Evolutionary conservation across 2,113 vertebrate genomes (phyloP), one percentile per base, ranked within the genome.

Genomic region (Diadophis punctatus): DNA sequence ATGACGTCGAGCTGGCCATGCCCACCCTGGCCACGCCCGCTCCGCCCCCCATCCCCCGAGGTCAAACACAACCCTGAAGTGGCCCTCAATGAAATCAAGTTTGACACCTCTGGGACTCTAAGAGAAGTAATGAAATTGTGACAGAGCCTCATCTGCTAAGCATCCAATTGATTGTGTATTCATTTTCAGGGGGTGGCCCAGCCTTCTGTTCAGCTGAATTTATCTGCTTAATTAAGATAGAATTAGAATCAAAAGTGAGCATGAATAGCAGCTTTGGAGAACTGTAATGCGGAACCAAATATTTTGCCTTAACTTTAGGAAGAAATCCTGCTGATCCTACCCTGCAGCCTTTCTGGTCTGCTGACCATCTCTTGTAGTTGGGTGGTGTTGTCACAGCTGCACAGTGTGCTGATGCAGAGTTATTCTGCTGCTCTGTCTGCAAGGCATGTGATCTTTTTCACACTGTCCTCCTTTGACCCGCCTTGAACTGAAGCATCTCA

Each of bases 381-480:
- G 46, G 84, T 93, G 94, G 95, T 93, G 94, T 96, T 95, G 68
- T 94, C 94, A 92, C 86, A 93, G 94, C 94, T 95, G 94, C 16
- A 85, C 23, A 90, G 92, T 91, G 91, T 74, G 94, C 95, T 95
- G 95, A 94, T 94, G 95, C 1, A 90, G 95, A 92, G 95, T 96
- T 94, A 96, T 94, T 91, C 0, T 52, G 93, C 94, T 91, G 95
- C 94, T 74, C 90, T 0, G 84, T 93, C 95, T 90, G 93, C 94
- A 87, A 93, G 93, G 95, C 95, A 93, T 96, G 92, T 96, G 96
- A 95, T 55, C 49, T 91, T 95, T 93, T 58, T 89, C 90, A 94
- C 63, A 89, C 94, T 95, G 95, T 95, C 95, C 95, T 97, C 95
- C 63, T 93, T 96, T 96, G 96, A 96, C 96, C 95, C 94, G 23